Conservation (phyloP, 37 sponge, comb jelly and placozoan genomes). For the Crambe crambe region DNA sequence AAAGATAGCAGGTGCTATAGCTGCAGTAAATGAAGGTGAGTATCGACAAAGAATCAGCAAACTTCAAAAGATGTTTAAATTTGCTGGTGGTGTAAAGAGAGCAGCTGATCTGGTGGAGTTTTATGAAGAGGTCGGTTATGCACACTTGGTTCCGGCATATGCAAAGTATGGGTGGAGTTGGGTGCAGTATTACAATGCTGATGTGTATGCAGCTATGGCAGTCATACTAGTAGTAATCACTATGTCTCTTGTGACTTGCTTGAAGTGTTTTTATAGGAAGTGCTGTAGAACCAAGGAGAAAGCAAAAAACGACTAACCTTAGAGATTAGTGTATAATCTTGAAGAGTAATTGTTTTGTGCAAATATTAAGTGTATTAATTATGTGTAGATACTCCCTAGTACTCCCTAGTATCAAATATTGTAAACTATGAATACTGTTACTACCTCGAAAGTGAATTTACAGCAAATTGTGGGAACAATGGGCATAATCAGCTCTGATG, state of each 20-base stretch:
- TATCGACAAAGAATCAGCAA: constrained; percentile 8
- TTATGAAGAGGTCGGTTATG: constrained; percentile 61
- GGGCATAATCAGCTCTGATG: too few relatives aligned
- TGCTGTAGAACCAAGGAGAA: background rate
- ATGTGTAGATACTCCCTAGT: too few relatives aligned
- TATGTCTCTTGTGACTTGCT: too few relatives aligned
- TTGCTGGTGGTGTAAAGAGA: constrained; percentile 49
- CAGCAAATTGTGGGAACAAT: too few relatives aligned
- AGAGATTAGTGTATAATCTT: too few relatives aligned
- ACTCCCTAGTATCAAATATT: too few relatives aligned
- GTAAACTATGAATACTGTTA: too few relatives aligned
- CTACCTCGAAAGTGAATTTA: too few relatives aligned
- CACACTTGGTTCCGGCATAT: constrained; percentile 59
- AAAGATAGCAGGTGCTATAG: constrained; percentile 2
- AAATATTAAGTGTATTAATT: too few relatives aligned
- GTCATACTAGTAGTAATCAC: too few relatives aligned
- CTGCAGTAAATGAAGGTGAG: constrained; percentile 1
- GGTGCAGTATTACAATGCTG: constrained; percentile 72
- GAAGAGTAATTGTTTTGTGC: too few relatives aligned
- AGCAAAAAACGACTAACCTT: background rate
- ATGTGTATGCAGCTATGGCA: constrained; percentile 37
- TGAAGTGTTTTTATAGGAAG: background rate
- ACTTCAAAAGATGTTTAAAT: constrained; percentile 23
- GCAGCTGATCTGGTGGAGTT: constrained; percentile 67
- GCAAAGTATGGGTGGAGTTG: constrained; percentile 69